phyloP scores from a whole-genome alignment of 2,797 vertebrate genomes.

The Danio jaintianensis region DNA sequence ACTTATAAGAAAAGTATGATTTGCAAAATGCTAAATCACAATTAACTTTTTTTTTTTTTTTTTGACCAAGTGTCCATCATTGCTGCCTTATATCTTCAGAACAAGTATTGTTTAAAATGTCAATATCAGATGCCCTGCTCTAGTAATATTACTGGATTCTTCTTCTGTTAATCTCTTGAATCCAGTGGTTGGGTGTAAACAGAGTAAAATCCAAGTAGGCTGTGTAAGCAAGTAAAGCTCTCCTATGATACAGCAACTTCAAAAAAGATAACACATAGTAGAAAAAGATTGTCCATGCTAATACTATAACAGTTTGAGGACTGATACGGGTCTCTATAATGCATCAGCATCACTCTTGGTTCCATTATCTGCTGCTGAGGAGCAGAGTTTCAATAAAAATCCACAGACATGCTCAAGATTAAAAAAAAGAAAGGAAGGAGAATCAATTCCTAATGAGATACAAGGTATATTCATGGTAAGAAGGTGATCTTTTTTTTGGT shows the following conservation, averaged over 20 bases:
- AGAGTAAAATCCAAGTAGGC: constrained; percentile 60
- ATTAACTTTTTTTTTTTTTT: no score
- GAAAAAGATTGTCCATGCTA: constrained; percentile 76
- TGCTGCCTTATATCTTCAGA: background rate
- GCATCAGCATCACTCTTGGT: constrained; percentile 72
- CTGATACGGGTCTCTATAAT: constrained; percentile 69
- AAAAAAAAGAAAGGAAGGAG: background rate
- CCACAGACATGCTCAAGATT: constrained; percentile 22
- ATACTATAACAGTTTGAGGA: constrained; percentile 68
- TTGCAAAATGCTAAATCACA: no score
- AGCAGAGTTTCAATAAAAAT: constrained; percentile 67
- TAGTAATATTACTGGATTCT: constrained; percentile 42
- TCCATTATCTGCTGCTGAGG: constrained; percentile 73
- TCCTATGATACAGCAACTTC: constrained; percentile 68
- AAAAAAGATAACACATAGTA: constrained; percentile 76
- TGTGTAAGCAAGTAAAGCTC: constrained; percentile 51
- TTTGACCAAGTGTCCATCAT: no score
- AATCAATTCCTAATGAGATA: constrained; percentile 28
- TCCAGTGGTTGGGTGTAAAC: constrained; percentile 21
- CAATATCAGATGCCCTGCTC: constrained; percentile 3
- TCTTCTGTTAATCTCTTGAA: constrained; percentile 58
- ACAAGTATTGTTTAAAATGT: background rate
- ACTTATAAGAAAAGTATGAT: no score
- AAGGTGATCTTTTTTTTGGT: background rate
- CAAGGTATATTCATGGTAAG: background rate